phyloP scores from a whole-genome alignment of 1,140 invertebrate genomes.

The Heterodera schachtii region DNA sequence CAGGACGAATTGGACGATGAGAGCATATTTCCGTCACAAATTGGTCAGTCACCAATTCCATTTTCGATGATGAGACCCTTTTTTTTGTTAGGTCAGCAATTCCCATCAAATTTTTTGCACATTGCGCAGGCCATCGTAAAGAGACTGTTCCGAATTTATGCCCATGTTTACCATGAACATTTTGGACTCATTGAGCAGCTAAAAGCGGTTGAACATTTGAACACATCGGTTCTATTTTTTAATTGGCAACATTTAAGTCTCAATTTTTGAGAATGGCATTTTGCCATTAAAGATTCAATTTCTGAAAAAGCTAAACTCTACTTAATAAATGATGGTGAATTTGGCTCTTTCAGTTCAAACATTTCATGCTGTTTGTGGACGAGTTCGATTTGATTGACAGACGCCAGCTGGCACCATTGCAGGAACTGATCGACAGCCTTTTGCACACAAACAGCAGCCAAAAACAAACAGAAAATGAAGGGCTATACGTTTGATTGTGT shows the following conservation, averaged over 20 bases:
- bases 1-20: conserved; percentile 99
- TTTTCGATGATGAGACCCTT: neutral
- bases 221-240: conserved; percentile 72
- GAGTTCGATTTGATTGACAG: conserved; percentile 90
- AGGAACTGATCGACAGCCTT: conserved; percentile 46
- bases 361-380: conserved; percentile 99
- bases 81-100: conserved; percentile 47
- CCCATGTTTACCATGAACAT: conserved; percentile 99
- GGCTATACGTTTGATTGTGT: neutral
- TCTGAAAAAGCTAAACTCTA: too few species aligned
- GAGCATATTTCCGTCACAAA: conserved; percentile 96
- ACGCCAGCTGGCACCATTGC: conserved; percentile 48
- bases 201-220: conserved; percentile 97
- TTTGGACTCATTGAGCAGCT: conserved; percentile 95
- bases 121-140: conserved; percentile 98
- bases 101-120: conserved; percentile 75
- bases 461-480: neutral
- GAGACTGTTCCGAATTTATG: conserved; percentile 95
- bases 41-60: conserved; percentile 72
- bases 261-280: neutral
- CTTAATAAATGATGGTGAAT: too few species aligned
- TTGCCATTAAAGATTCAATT: too few species aligned
- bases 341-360: conserved; percentile 82
- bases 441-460: conserved; percentile 24
- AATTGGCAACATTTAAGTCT: neutral